Evolutionary conservation across 2,113 vertebrate genomes (phyloP), one percentile per base, ranked within the genome.

Genomic region (Ageneiosus marmoratus): DNA sequence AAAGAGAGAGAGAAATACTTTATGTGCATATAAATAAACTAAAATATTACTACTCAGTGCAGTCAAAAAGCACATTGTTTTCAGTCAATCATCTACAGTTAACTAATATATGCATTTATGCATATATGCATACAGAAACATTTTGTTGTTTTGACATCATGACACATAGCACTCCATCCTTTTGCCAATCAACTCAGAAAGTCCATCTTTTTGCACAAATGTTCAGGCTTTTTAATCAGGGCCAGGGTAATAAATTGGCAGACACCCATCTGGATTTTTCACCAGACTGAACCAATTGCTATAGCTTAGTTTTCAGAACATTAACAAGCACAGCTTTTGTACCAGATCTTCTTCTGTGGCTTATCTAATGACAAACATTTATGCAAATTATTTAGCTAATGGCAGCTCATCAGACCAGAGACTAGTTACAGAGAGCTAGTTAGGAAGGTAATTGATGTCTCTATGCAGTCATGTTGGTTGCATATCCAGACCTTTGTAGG

Each of bases 1-100:
- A 70, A 70, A 67, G 27, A 11, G n/a, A n/a, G n/a, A 85, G n/a
- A 41, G 34, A 83, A 55, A 80, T 24, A 67, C 44, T 73, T 22
- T 62, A 69, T 74, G 8, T 51, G 6, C 24, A 72, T 48, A 72
- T 27, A 72, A 27, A 72, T 46, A 27, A 27, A 44, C 1, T 29
- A n/a, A n/a, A 10, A 24, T 18, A 9, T 16, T n/a, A 65, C 20
- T 70, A 22, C 0, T 5, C 37, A 70, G 22, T 3, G 44, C 3
- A 24, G 24, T 9, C 2, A 24, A 67, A 46, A n/a, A n/a, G 67
- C 37, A n/a, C 7, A 15, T 15, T 72, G 44, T 72, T 48, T 48
- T 48, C 24, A 48, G 24, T 27, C 22, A 46, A 48, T 73, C 22
- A 18, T 29, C 24, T 27, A 29, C 69, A 72, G 27, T 72, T n/a